Evolutionary conservation across 2,888 invertebrate species (phyloP), one percentile per base, ranked within the genome.

Genomic region (Agonopterix alstromeriana): DNA sequence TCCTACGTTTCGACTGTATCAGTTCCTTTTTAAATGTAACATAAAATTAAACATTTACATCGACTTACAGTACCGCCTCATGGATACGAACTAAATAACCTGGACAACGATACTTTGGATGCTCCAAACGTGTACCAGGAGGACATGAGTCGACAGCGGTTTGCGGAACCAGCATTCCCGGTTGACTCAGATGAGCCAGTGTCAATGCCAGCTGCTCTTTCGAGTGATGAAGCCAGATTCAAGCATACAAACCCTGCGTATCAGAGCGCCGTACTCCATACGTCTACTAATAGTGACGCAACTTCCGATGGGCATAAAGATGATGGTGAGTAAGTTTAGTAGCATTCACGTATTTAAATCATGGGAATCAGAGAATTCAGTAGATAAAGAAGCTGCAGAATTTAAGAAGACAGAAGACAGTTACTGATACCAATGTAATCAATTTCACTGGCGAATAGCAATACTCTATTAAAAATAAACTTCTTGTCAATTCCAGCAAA

Each of bases 161-260:
- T 77, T 52, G 54, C 61, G 3, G 82, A 85, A 53, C 71, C 84
- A 14, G 71, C 71, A 1, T 90, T 80, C 68, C 82, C 77, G 17
- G 76, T 70, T 53, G 90, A 77, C 67, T 85, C 78, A 35, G 82
- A 77, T 53, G 87, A 82, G 60, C 84, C 81, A 35, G 88, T 82
- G 50, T 89, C 84, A 36, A 89, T 78, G 88, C 87, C 82, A 50
- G 82, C 70, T 38, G 81, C 73, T 35, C 60, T 82, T 42, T 77
- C 77, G 43, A 81, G 81, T 40, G 84, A 82, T 45, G 89, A 87
- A 57, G 74, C 84, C 50, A 84, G 90, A 52, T 94, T 94, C 76
- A 93, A 92, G 64, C 92, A 94, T 70, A 91, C 93, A 48, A 94
- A 92, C 65, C 94, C 94, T 0, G 90, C 92, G 38, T 94, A 95